Base-by-base conservation (phyloP, 1,140 invertebrate species). In the Callitettix versicolor region DNA sequence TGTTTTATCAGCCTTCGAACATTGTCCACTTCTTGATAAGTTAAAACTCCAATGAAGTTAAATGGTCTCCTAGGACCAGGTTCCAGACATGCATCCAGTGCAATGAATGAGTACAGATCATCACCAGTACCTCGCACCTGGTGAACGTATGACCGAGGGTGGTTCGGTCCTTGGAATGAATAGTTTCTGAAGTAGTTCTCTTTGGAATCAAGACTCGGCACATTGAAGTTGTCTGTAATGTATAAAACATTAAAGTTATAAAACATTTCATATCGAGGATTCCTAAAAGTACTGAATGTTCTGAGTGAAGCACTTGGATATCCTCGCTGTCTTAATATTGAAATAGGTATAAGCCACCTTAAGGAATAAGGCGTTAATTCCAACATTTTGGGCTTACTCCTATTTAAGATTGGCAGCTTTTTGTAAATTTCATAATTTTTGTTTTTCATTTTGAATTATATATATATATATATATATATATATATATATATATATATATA, bases 211-310 rank as follows among this genome's bases (percentile, higher is more conserved):
- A 80, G 65, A 60, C 77, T 72, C 44, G 80, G 74, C 36, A 93
- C 84, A 71, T 92, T 88, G 72, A 95, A 95, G 69, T 91, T 91
- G 79, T 95, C 91, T 94, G 72, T 30, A 83, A 79, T 62, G 52
- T 63, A 55, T 63, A 56, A 55, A 55, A 41, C 52, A 21, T 34
- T 57, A 20, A 22, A 21, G 54, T 11, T 17, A 21, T 22, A 47
- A 47, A 43, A 43, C 41, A n/a, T n/a, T n/a, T n/a, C n/a, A n/a
- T n/a, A n/a, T n/a, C n/a, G n/a, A n/a, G n/a, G n/a, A n/a, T n/a
- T n/a, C n/a, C n/a, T n/a, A n/a, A n/a, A n/a, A n/a, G n/a, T n/a
- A n/a, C n/a, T n/a, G n/a, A n/a, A n/a, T n/a, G n/a, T n/a, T n/a
- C n/a, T n/a, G n/a, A n/a, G n/a, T n/a, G n/a, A n/a, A n/a, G n/a